Evolutionary conservation across 1,140 invertebrate genomes (phyloP).

Genomic region (Habropoda laboriosa): DNA sequence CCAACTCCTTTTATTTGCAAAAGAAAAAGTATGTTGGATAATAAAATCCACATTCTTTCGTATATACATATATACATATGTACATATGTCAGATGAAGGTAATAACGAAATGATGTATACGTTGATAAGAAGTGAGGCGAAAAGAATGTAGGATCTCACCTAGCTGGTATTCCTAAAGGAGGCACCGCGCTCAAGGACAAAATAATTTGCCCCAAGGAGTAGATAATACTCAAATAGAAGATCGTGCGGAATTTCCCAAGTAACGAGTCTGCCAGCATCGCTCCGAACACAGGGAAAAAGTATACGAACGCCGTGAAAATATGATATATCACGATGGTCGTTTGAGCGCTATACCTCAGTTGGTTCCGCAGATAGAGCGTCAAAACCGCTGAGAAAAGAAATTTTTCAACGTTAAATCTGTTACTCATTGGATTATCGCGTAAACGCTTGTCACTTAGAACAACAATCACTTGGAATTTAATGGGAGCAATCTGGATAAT

Average conservation of each 20-base stretch:
- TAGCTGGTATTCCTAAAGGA: conserved; percentile 83
- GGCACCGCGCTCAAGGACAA: conserved; percentile 88
- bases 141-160: conserved; percentile 75
- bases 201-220: conserved; percentile 91
- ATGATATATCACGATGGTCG: conserved; percentile 92
- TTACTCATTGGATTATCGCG: background rate
- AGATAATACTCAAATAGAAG: conserved; percentile 93
- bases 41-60: too few relatives aligned
- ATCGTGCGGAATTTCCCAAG: conserved; percentile 95
- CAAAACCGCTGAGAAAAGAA: conserved; percentile 87
- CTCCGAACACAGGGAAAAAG: conserved; percentile 93
- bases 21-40: too few relatives aligned
- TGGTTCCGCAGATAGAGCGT: conserved; percentile 89
- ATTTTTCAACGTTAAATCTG: background rate
- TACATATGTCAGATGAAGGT: too few relatives aligned
- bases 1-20: too few relatives aligned
- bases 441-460: too few relatives aligned
- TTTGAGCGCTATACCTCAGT: conserved; percentile 85
- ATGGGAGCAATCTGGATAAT: background rate
- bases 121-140: background rate
- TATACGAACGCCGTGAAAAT: conserved; percentile 92
- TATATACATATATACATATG: too few relatives aligned
- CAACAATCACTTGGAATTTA: background rate
- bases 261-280: conserved; percentile 93
- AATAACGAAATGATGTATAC: too few relatives aligned